Evolutionary conservation across 2,888 invertebrate species (phyloP).

Genomic region (Phalera bucephala): DNA sequence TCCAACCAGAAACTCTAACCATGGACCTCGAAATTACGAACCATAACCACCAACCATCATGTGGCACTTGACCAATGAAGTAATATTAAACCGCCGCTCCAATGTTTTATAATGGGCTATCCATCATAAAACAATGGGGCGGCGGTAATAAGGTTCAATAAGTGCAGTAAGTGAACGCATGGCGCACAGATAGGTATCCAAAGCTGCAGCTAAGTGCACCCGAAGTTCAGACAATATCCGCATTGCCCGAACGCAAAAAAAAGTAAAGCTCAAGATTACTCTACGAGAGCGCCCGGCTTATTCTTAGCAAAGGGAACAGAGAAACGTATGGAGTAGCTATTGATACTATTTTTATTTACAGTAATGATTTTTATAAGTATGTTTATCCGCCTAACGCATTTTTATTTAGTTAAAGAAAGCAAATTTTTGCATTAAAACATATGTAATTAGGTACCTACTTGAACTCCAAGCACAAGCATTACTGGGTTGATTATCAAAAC

Average conservation of each 20-base stretch:
- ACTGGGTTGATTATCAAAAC: too few relatives aligned
- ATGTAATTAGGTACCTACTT: too few relatives aligned
- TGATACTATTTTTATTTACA: not conserved
- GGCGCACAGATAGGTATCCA: conserved; percentile 32
- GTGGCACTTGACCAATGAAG: not conserved
- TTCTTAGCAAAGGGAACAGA: conserved; percentile 19
- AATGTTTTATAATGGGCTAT: not conserved
- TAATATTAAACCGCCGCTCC: not conserved
- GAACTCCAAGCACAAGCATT: too few relatives aligned
- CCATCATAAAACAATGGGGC: conserved; percentile 6
- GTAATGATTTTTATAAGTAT: not conserved
- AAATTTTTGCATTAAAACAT: too few relatives aligned
- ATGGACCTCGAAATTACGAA: too few relatives aligned
- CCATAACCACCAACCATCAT: too few relatives aligned
- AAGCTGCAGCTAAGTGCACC: conserved; percentile 41
- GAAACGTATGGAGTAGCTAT: conserved; percentile 5
- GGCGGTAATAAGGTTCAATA: conserved; percentile 11
- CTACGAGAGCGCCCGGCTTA: conserved; percentile 16
- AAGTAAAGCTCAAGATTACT: conserved; percentile 42
- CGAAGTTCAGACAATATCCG: conserved; percentile 49
- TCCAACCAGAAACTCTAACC: too few relatives aligned
- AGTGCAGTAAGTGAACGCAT: conserved; percentile 21
- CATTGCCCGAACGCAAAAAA: conserved; percentile 36
- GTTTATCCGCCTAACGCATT: too few relatives aligned
- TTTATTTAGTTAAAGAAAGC: too few relatives aligned